These are phyloP conservation scores for Nasonovia ribisnigri DNA, from an alignment of 2,888 invertebrate species.

Conservation along the genomic window DNA sequence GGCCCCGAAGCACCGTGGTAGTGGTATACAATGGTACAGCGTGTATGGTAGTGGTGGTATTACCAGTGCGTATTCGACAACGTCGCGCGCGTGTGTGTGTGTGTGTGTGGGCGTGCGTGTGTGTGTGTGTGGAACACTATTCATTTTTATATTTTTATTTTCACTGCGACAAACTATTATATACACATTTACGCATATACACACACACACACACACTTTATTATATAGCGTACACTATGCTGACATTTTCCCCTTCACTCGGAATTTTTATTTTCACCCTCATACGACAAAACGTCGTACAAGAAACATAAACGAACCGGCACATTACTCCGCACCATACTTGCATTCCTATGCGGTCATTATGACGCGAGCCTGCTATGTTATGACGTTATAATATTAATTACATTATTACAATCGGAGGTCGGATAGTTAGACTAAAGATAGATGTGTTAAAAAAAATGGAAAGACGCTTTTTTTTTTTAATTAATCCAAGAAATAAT, in stretches of 20 bases:
- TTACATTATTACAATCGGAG: neutral
- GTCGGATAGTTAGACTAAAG: too few species aligned
- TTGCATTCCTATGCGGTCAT: neutral
- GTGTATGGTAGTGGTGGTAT: neutral
- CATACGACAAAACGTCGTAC: neutral
- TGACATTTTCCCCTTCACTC: neutral
- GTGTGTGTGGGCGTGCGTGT: neutral
- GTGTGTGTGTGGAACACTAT: neutral
- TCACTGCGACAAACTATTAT: neutral
- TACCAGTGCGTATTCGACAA: neutral
- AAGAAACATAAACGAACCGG: neutral
- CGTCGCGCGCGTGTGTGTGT: neutral
- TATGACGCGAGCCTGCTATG: neutral
- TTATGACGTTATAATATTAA: neutral
- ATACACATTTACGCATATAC: neutral
- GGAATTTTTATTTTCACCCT: slow-evolving; percentile 7
- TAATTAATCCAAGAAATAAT: neutral
- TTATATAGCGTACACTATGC: neutral
- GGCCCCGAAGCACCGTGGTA: slow-evolving; percentile 55
- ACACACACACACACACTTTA: neutral
- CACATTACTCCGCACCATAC: neutral
- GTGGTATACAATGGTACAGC: neutral
- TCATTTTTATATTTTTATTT: slow-evolving; percentile 3
- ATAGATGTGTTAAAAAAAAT: neutral
- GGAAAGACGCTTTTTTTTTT: neutral